A percentile compares a stretch with the other conserved stretches of the same genome.
phyloP scores from a whole-genome alignment of 1,140 invertebrate genomes.

The Vanessa atalanta region DNA sequence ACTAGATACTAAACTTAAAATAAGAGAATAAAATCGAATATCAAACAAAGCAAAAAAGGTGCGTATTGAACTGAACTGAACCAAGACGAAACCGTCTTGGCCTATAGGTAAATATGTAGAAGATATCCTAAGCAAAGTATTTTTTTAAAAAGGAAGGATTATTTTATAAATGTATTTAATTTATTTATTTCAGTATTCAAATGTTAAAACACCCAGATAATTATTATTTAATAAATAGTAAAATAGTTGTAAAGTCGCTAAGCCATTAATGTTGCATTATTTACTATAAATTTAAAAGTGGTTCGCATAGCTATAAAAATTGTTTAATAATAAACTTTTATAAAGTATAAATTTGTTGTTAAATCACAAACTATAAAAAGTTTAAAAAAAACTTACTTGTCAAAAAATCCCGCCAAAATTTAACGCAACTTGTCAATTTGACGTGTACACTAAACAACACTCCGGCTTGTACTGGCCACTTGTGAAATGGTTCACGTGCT shows the following conservation, averaged over 20 bases:
- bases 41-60: too few species aligned
- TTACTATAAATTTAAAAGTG: neutral
- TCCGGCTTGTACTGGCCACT: slow-evolving; percentile 34
- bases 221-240: too few species aligned
- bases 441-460: slow-evolving; percentile 34
- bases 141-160: too few species aligned
- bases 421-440: slow-evolving; percentile 2
- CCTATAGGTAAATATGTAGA: too few species aligned
- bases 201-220: too few species aligned
- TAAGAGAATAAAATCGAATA: too few species aligned
- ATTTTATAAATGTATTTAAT: too few species aligned
- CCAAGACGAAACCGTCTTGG: too few species aligned
- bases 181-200: too few species aligned
- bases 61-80: too few species aligned
- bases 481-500: slow-evolving; percentile 34
- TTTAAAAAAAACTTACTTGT: slow-evolving; percentile 29
- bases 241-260: neutral
- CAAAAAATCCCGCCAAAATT: slow-evolving; percentile 11
- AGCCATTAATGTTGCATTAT: neutral
- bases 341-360: neutral
- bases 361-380: neutral
- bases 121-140: too few species aligned
- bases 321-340: neutral
- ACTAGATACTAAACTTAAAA: too few species aligned
- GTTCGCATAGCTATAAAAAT: neutral